Base-by-base conservation (phyloP, 64 coral and sea anemone species). In the Porites australiensis region DNA sequence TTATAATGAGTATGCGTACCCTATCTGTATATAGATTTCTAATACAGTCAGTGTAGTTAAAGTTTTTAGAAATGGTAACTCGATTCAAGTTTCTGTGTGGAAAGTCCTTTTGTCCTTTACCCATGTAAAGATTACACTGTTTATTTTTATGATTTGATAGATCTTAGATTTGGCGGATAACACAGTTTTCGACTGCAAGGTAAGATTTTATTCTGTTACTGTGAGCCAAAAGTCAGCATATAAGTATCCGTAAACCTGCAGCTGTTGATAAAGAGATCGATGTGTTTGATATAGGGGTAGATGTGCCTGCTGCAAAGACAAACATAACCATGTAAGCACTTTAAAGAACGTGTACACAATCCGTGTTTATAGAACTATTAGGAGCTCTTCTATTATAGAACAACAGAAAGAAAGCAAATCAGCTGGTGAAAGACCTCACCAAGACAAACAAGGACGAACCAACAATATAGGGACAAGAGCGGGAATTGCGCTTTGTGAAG, bases 171-270 rank as follows among this genome's bases (percentile, higher is more conserved):
- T 95, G 20, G 79, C 90, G 18, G 94, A 95, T 74, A 90, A 91
- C 58, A 87, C 89, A 62, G 89, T 95, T 10, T 95, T 90, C 53
- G 89, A 95, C 69, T 87, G 89, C 79, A 70, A 95, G 89, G 94
- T 95, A 81, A 27, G 73, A 21, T 23, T 64, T 8, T 64, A 0
- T 64, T 64, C 13, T 16, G 16, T 70, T n/a, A 37, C 27, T 37
- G 27, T 37, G 27, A 37, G 27, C 27, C 1, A 37, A 37, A 37
- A 37, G 27, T 37, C 27, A 37, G 27, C 27, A 37, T 37, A 37
- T 37, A 37, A 37, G 27, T 37, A 37, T 37, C 27, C 27, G 27
- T 37, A 37, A 37, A 37, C 12, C 54, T 57, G 9, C 10, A 93
- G 91, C 73, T 50, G 72, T 93, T 55, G 53, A 93, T 58, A 83